A percentile compares a stretch with the other conserved stretches of the same genome.
Conservation (phyloP, 2,888 invertebrate species). For the Xanthostigma xanthostigma region DNA sequence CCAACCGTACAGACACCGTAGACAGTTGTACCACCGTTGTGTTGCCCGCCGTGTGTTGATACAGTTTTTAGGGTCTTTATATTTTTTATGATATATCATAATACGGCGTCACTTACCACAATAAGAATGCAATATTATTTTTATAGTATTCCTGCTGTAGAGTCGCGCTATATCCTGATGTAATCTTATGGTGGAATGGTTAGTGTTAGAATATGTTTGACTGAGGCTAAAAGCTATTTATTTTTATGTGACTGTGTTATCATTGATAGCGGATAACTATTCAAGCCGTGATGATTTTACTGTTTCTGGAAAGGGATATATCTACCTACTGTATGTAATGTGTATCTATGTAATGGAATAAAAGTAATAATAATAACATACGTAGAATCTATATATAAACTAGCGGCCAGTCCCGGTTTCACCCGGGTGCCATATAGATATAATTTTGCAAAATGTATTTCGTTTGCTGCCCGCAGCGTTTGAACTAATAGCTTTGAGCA, state of each 20-base stretch:
- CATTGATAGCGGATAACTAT: constrained; percentile 27
- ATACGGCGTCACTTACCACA: constrained; percentile 23
- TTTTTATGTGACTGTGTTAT: constrained; percentile 32
- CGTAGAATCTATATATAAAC: no score
- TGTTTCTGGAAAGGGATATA: constrained; percentile 16
- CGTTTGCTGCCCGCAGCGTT: no score
- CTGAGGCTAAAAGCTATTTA: constrained; percentile 27
- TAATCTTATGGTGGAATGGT: constrained; percentile 14
- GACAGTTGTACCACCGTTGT: no score
- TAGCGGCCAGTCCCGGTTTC: no score
- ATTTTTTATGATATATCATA: constrained; percentile 29
- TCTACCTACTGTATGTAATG: constrained; percentile 2
- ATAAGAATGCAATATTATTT: constrained; percentile 30
- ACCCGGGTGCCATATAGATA: no score
- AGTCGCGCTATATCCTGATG: constrained; percentile 17
- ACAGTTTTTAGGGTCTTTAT: constrained; percentile 19
- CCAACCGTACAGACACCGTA: no score
- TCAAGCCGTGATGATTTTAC: constrained; percentile 22
- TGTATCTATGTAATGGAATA: background rate
- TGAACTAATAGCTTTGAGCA: no score
- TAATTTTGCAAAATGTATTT: no score
- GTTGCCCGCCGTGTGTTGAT: background rate
- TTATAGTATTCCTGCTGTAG: constrained; percentile 22
- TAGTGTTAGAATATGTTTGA: constrained; percentile 11
- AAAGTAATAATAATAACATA: constrained; percentile 6